Evolutionary conservation across 2,888 invertebrate genomes (phyloP).

Genomic region (Helicoverpa assulta): DNA sequence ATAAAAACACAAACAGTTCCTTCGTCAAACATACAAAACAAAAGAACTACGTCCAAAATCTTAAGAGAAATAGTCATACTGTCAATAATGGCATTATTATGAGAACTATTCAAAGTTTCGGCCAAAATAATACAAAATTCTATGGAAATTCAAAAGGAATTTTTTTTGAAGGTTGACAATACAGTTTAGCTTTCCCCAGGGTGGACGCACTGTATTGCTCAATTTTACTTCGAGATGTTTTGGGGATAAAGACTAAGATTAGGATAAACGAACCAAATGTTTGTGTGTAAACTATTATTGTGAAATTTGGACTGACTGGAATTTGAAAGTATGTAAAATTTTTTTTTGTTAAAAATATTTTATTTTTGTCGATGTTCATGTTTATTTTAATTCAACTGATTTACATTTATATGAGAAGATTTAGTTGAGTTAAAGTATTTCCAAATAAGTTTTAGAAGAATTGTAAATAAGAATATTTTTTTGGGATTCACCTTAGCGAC

Average conservation of each 20-base stretch:
- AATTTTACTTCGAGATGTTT: slow-evolving; percentile 30
- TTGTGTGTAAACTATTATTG: not conserved
- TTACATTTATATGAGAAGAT: too few relatives aligned
- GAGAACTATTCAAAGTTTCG: slow-evolving; percentile 28
- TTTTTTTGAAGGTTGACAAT: slow-evolving; percentile 38
- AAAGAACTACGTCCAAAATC: not conserved
- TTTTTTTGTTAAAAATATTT: too few relatives aligned
- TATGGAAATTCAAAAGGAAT: slow-evolving; percentile 21
- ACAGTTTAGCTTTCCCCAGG: slow-evolving; percentile 34
- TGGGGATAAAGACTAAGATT: slow-evolving; percentile 4
- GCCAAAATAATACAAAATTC: slow-evolving; percentile 36
- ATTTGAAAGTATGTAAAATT: too few relatives aligned
- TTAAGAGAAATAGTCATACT: slow-evolving; percentile 2
- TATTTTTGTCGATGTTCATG: too few relatives aligned
- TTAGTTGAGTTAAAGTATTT: too few relatives aligned
- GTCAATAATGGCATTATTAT: slow-evolving; percentile 25
- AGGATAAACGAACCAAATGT: not conserved
- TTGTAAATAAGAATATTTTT: too few relatives aligned
- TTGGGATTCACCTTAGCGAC: too few relatives aligned
- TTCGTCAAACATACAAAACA: too few relatives aligned
- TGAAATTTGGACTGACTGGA: too few relatives aligned
- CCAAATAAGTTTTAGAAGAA: too few relatives aligned
- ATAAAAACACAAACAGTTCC: too few relatives aligned
- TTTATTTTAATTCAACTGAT: too few relatives aligned
- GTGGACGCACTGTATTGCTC: slow-evolving; percentile 15